phyloP scores from a whole-genome alignment of 2,113 vertebrate species.

The Nothobranchius kuhntae region DNA sequence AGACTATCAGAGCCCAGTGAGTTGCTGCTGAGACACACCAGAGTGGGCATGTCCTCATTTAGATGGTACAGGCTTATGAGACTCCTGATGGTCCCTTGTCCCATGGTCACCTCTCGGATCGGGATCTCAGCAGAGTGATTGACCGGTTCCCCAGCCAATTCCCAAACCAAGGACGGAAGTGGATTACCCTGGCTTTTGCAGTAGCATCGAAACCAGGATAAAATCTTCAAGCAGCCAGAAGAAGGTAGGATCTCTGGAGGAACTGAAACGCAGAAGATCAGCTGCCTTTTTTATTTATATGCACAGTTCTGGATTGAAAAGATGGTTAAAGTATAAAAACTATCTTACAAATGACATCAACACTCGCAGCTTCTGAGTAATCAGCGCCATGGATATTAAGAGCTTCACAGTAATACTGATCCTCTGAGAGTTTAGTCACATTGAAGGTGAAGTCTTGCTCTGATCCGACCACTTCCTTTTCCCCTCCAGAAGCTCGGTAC shows the following conservation, averaged over 20 bases:
- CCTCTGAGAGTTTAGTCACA: constrained; percentile 61
- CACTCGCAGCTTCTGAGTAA: constrained; percentile 8
- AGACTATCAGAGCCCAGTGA: constrained; percentile 48
- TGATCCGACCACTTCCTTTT: constrained; percentile 33
- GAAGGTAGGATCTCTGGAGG: constrained; percentile 63
- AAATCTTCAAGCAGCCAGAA: constrained; percentile 52
- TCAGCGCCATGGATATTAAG: constrained; percentile 56
- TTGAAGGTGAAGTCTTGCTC: constrained; percentile 51
- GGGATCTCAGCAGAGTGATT: constrained; percentile 45
- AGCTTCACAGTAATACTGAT: constrained; percentile 60
- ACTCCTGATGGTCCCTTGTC: constrained; percentile 33
- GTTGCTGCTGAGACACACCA: constrained; percentile 68
- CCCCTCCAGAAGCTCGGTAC: constrained; percentile 56
- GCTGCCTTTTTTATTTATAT: background rate
- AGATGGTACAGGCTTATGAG: constrained; percentile 34
- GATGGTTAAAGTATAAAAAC: background rate
- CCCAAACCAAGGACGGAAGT: constrained; percentile 64
- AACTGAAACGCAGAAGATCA: constrained; percentile 40
- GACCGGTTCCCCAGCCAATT: constrained; percentile 56
- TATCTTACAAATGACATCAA: constrained; percentile 65
- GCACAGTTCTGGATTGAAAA: background rate
- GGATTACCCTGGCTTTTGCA: constrained; percentile 76
- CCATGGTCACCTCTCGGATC: constrained; percentile 41
- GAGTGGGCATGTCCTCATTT: constrained; percentile 23
- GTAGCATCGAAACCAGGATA: constrained; percentile 45